These are phyloP conservation scores for Micronycteris hirsuta DNA, from an alignment of 2,113 vertebrate genomes.

Conservation along the genomic window DNA sequence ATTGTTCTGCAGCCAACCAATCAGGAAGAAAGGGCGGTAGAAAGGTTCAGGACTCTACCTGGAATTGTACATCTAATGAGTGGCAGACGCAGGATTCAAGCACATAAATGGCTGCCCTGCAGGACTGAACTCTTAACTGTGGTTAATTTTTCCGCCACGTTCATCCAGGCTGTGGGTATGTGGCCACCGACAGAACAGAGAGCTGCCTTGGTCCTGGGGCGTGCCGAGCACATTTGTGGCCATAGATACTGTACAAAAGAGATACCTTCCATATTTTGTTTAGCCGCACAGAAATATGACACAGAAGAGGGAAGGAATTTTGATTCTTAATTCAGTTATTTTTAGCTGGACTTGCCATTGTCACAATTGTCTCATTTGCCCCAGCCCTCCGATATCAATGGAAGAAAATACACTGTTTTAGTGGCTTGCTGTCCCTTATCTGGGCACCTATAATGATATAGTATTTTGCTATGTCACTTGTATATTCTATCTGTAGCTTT, in stretches of 20 bases:
- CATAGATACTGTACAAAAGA: background rate
- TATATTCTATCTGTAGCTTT: conserved; percentile 45
- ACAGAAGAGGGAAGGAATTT: background rate
- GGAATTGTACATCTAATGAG: background rate
- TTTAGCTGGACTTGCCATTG: background rate
- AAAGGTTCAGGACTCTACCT: background rate
- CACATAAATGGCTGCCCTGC: background rate
- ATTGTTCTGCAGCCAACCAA: background rate
- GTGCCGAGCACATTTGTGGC: background rate
- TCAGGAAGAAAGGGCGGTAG: background rate
- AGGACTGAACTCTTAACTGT: background rate
- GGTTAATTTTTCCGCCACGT: background rate
- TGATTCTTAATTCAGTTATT: background rate
- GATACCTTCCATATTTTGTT: background rate
- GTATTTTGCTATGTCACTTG: conserved; percentile 63
- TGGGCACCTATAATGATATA: conserved; percentile 32
- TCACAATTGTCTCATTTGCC: background rate
- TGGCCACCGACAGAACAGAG: background rate
- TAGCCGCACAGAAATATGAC: background rate
- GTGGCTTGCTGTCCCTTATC: conserved; percentile 49
- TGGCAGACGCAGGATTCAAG: background rate
- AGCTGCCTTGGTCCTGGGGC: background rate
- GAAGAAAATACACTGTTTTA: conserved; percentile 4
- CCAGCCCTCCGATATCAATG: background rate
- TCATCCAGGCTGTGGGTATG: background rate